Base-by-base conservation (phyloP, 2,888 invertebrate species). In the Schizaphis graminum region DNA sequence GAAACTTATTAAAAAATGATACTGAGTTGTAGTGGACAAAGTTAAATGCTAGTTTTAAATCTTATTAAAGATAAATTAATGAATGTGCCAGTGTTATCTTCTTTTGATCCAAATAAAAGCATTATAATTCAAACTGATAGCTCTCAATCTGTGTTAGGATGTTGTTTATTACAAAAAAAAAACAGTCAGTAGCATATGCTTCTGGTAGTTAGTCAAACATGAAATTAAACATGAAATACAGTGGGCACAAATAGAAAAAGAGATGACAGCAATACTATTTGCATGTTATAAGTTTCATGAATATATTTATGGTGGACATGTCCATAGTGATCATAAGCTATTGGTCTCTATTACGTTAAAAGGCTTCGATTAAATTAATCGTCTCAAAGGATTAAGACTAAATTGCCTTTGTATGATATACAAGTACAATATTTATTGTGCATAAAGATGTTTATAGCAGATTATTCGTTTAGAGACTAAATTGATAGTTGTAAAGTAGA, bases 101-200 rank as follows among this genome's bases (percentile, higher is more conserved):
- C 53, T 28, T 88, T 88, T 88, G 88, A 88, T 41, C 53, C 88
- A 11, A 49, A 53, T n/a, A 88, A 88, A 88, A 88, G 35, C 49
- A 49, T 87, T 28, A 49, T 10, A 16, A 87, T 87, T 44, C 87
- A 87, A n/a, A 88, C 53, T 49, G 35, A 88, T 56, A 88, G n/a
- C 88, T 84, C n/a, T 84, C 41, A 84, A 84, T 84, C 84, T 4
- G 84, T 41, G 0, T 84, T 84, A 5, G 84, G 84, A 21, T 84
- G 84, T 84, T 84, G 84, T 41, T 84, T 84, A 16, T 35, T 84
- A 35, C 84, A 84, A 84, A 84, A 84, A n/a, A n/a, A 4, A 84
- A 84, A 11, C 67, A 67, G 13, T n/a, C 67, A 67, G n/a, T 67
- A 10, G 67, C 67, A 3, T 67, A 84, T 84, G 84, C 41, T 35